These are phyloP conservation scores for Galleria mellonella DNA, from an alignment of 1,140 invertebrate genomes.

Conservation along the genomic window DNA sequence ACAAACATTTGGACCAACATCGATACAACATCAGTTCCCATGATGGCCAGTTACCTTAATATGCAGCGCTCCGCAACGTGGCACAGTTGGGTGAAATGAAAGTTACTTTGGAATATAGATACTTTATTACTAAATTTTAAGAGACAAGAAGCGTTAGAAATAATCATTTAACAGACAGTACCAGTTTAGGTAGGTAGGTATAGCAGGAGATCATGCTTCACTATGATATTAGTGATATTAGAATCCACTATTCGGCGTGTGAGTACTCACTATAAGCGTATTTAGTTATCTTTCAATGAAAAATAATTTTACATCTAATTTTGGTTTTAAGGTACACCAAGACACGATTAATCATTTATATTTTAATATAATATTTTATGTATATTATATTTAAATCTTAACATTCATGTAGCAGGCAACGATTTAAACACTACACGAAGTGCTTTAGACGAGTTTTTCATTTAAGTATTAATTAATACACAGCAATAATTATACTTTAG, in stretches of 20 bases:
- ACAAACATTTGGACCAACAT: conserved; percentile 43
- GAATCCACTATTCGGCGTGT: conserved; percentile 35
- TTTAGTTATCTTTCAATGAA: conserved; percentile 38
- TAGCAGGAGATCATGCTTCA: conserved; percentile 43
- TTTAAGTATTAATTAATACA: conserved; percentile 14
- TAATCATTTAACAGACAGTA: conserved; percentile 41
- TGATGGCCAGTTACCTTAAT: conserved; percentile 57
- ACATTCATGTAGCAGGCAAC: conserved; percentile 51
- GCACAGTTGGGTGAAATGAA: conserved; percentile 64
- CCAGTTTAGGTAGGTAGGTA: conserved; percentile 24
- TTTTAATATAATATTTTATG: conserved; percentile 30
- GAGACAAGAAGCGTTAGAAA: conserved; percentile 56
- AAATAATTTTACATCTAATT: conserved; percentile 18
- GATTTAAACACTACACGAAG: conserved; percentile 51
- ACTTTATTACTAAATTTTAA: conserved; percentile 70
- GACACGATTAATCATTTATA: conserved; percentile 38
- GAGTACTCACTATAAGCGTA: conserved; percentile 51
- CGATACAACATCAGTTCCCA: conserved; percentile 34
- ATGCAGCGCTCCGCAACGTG: conserved; percentile 56
- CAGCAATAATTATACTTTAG: neutral
- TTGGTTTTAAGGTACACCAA: conserved; percentile 48
- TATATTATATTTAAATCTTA: conserved; percentile 34
- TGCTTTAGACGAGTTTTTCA: conserved; percentile 38
- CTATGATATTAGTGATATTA: conserved; percentile 35
- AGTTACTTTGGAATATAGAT: conserved; percentile 72